Base-by-base conservation (phyloP, 2,888 invertebrate genomes). In the Pomacea canaliculata region DNA sequence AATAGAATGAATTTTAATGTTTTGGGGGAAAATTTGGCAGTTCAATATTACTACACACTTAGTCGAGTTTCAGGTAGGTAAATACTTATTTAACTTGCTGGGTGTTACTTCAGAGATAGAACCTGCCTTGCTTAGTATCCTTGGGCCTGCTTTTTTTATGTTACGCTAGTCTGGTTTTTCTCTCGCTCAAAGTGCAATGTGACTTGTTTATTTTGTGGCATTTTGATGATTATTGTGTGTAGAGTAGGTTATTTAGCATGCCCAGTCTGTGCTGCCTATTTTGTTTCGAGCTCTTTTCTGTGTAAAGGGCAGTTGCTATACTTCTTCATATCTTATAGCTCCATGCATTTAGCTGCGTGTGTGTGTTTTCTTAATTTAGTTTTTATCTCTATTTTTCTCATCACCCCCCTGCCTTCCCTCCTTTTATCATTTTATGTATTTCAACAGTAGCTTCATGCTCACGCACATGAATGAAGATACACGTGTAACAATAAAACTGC, bases 151-250 rank as follows among this genome's bases (percentile, higher is more conserved):
- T 63, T 12, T 63, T 63, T 12, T 12, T 63, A 63, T 12, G 63
- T n/a, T 19, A 63, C 2, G 19, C 10, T n/a, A 63, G 27, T 63
- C 19, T 23, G 63, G 27, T 19, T 63, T 63, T 63, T 63, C 63
- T 63, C 65, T 65, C 65, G 27, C 65, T 65, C 65, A 12, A 27
- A 67, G 67, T 67, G 67, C 67, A 67, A 67, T 67, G 67, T 67
- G 67, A 67, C 37, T 46, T 67, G 23, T 67, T 67, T 56, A 56
- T 56, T 56, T 27, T 27, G 46, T 18, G 27, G 67, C 46, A 46
- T 67, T 13, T 67, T 18, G 27, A 67, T 27, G 27, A 46, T 46
- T 12, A 65, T n/a, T 37, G 67, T 37, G 37, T 37, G 46, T 37
- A 18, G 37, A 18, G 67, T 27, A 67, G 46, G 67, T 46, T 37